A percentile compares a stretch with the other conserved stretches of the same genome.
phyloP scores from a whole-genome alignment of 2,888 invertebrate genomes.

The Acleris cristana region DNA sequence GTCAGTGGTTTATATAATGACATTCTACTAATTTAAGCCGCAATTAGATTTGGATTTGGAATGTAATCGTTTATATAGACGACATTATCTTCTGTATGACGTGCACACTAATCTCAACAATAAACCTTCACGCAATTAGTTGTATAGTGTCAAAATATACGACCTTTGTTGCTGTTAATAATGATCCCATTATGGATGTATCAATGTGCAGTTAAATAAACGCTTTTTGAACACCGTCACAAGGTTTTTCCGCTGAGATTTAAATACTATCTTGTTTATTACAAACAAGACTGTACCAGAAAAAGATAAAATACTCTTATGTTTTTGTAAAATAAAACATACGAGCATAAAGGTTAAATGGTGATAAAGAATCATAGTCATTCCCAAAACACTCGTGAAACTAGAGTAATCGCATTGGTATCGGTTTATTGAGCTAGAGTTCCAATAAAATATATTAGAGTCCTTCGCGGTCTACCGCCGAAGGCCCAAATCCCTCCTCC shows the following conservation, averaged over 20 bases:
- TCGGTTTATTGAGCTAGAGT: no score
- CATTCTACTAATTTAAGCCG: neutral
- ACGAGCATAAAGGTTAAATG: no score
- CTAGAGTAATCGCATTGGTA: no score
- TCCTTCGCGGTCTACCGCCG: no score
- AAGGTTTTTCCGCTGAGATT: neutral
- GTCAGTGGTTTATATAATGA: slow-evolving; percentile 16
- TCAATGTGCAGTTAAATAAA: slow-evolving; percentile 6
- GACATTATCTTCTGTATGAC: neutral
- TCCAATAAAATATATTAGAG: no score
- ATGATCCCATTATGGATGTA: slow-evolving; percentile 1
- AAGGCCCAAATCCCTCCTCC: no score
- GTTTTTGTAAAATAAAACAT: no score
- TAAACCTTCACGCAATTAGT: slow-evolving; percentile 12
- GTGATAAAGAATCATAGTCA: no score
- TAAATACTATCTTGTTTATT: no score
- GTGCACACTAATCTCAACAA: neutral
- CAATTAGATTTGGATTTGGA: slow-evolving; percentile 6
- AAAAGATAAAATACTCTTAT: no score
- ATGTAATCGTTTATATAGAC: neutral
- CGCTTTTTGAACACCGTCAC: neutral
- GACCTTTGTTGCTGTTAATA: slow-evolving; percentile 2
- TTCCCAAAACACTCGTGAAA: no score
- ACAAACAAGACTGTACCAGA: no score
- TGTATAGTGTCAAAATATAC: neutral